Percentiles rank a stretch among this genome's conserved stretches.
phyloP scores from a whole-genome alignment of 2,888 invertebrate species.

The Orchestes rusci region DNA sequence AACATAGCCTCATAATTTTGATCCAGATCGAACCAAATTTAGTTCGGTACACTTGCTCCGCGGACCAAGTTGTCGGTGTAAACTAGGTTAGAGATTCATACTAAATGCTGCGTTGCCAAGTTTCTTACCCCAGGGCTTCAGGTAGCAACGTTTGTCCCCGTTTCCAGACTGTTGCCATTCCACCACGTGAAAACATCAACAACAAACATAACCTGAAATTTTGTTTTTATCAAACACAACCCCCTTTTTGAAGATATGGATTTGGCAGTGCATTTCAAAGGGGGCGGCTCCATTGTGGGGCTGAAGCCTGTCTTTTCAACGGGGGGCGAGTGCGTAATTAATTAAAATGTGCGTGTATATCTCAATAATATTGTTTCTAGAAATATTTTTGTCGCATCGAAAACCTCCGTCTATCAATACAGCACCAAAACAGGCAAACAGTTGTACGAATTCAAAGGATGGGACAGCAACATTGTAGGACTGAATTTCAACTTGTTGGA shows the following conservation, averaged over 20 bases:
- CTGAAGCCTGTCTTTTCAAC: constrained; percentile 55
- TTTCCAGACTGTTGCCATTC: too few relatives aligned
- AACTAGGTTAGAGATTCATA: too few relatives aligned
- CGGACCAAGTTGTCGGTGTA: too few relatives aligned
- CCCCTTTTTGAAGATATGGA: too few relatives aligned
- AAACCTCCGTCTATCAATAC: constrained; percentile 54
- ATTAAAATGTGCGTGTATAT: background rate
- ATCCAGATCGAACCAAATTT: too few relatives aligned
- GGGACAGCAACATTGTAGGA: constrained; percentile 47
- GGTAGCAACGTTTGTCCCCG: too few relatives aligned
- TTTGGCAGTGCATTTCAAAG: constrained; percentile 49
- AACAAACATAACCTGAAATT: too few relatives aligned
- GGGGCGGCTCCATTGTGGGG: constrained; percentile 56
- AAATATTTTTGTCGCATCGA: constrained; percentile 54
- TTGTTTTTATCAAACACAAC: background rate
- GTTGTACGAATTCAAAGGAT: constrained; percentile 51
- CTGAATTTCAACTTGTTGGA: constrained; percentile 44
- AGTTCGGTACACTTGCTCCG: too few relatives aligned
- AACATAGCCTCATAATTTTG: too few relatives aligned
- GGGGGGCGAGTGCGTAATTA: constrained; percentile 53
- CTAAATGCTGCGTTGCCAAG: too few relatives aligned
- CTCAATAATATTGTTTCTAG: constrained; percentile 41
- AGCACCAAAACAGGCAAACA: constrained; percentile 59
- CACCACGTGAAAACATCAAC: too few relatives aligned
- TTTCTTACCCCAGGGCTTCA: too few relatives aligned